Percentiles rank a stretch among this genome's conserved stretches.
Conservation (phyloP, 2,797 vertebrate genomes). For the Myripristis jacobus region DNA sequence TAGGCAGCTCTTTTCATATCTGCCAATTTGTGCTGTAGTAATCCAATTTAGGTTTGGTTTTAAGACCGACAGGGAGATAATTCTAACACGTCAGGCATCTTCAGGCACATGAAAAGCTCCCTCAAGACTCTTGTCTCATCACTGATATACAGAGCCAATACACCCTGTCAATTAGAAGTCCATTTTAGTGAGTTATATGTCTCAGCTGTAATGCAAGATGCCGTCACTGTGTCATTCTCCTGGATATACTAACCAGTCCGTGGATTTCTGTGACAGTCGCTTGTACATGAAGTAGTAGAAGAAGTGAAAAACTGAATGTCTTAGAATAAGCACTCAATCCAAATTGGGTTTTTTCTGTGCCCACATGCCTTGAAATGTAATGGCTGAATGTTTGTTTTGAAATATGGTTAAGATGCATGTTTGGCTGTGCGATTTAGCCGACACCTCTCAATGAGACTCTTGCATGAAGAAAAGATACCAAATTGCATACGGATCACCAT, state of each 20-base stretch:
- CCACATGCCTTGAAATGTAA: not conserved
- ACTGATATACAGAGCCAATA: constrained; percentile 62
- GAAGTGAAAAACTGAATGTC: not conserved
- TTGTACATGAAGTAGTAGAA: constrained; percentile 33
- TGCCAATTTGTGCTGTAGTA: constrained; percentile 64
- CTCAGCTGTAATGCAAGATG: constrained; percentile 42
- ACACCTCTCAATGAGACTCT: not conserved
- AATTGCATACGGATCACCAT: not conserved
- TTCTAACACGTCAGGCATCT: constrained; percentile 59
- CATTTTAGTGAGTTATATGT: constrained; percentile 60
- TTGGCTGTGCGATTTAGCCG: not conserved
- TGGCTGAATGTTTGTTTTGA: not conserved
- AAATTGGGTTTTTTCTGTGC: too few relatives aligned
- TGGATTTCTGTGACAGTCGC: constrained; percentile 9
- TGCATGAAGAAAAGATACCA: not conserved
- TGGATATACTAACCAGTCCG: constrained; percentile 33
- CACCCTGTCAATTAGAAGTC: constrained; percentile 71
- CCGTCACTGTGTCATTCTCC: constrained; percentile 27
- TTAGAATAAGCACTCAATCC: not conserved
- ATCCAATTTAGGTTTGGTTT: constrained; percentile 68
- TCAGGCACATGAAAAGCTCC: constrained; percentile 63
- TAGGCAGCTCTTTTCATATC: constrained; percentile 49
- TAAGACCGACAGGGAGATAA: constrained; percentile 67
- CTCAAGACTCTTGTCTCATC: constrained; percentile 59
- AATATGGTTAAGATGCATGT: not conserved